phyloP scores from a whole-genome alignment of 2,888 invertebrate species.

The Ametastegia equiseti region DNA sequence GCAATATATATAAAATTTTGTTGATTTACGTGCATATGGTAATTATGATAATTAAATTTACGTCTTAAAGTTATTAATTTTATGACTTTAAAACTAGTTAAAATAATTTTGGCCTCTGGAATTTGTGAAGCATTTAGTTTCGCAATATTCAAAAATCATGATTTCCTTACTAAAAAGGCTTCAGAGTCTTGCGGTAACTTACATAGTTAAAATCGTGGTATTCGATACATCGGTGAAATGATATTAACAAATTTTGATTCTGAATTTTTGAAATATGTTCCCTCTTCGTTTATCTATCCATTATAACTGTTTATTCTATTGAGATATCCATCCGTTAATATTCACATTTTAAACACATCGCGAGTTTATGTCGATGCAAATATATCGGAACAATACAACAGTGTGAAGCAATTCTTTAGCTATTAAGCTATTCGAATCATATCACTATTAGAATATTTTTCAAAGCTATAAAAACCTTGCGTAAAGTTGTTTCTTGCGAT shows the following conservation, averaged over 20 bases:
- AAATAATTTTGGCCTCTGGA: slow-evolving; percentile 36
- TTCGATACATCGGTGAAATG: slow-evolving; percentile 19
- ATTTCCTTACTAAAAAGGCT: slow-evolving; percentile 40
- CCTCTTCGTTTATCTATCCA: slow-evolving; percentile 34
- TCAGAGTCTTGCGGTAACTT: slow-evolving; percentile 9
- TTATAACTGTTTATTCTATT: slow-evolving; percentile 47
- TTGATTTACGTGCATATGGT: slow-evolving; percentile 26
- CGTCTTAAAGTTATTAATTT: slow-evolving; percentile 32
- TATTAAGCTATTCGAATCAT: neutral
- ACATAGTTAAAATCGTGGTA: slow-evolving; percentile 37
- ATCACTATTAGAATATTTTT: neutral
- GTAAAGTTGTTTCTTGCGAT: neutral
- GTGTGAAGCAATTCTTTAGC: slow-evolving; percentile 4
- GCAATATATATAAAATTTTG: slow-evolving; percentile 41
- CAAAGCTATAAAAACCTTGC: neutral
- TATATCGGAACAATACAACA: neutral
- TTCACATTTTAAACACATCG: neutral
- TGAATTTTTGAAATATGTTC: slow-evolving; percentile 39
- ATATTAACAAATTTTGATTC: slow-evolving; percentile 16
- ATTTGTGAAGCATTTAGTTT: slow-evolving; percentile 40
- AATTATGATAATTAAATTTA: slow-evolving; percentile 44
- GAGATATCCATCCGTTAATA: neutral
- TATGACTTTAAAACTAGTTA: slow-evolving; percentile 41
- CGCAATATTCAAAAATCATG: slow-evolving; percentile 40
- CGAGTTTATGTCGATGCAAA: neutral